Evolutionary conservation across 2,797 vertebrate species (phyloP).

Genomic region (Coregonus suidteri): DNA sequence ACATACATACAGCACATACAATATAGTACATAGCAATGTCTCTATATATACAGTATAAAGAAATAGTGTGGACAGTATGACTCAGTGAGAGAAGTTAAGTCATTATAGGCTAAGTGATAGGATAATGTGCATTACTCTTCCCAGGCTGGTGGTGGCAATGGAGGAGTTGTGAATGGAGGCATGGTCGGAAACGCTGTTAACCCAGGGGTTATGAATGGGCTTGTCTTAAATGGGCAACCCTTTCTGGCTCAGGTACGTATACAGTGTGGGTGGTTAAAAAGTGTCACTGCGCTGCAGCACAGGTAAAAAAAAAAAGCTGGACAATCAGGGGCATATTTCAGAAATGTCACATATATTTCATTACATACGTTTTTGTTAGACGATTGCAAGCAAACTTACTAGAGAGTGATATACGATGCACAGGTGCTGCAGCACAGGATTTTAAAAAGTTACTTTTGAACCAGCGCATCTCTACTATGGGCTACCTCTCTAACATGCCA

Average conservation of each 20-base stretch:
- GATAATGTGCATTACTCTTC: not conserved
- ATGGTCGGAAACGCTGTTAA: conserved; percentile 57
- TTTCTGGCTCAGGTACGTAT: conserved; percentile 37
- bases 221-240: conserved; percentile 49
- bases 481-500: not conserved
- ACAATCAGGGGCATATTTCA: too few relatives aligned
- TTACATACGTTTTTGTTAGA: too few relatives aligned
- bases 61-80: too few relatives aligned
- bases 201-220: conserved; percentile 51
- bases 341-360: too few relatives aligned
- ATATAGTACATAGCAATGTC: not conserved
- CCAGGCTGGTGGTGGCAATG: conserved; percentile 31
- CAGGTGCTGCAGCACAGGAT: too few relatives aligned
- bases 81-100: not conserved
- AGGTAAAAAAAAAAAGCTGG: too few relatives aligned
- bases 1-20: not conserved
- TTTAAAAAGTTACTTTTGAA: too few relatives aligned
- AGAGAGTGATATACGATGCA: too few relatives aligned
- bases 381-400: too few relatives aligned
- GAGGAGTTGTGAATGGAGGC: conserved; percentile 31
- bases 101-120: not conserved
- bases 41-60: not conserved
- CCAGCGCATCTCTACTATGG: too few relatives aligned
- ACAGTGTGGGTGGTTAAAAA: not conserved
- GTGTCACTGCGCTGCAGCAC: not conserved